Base-by-base conservation (phyloP, 2,888 invertebrate genomes). In the Tigriopus californicus region DNA sequence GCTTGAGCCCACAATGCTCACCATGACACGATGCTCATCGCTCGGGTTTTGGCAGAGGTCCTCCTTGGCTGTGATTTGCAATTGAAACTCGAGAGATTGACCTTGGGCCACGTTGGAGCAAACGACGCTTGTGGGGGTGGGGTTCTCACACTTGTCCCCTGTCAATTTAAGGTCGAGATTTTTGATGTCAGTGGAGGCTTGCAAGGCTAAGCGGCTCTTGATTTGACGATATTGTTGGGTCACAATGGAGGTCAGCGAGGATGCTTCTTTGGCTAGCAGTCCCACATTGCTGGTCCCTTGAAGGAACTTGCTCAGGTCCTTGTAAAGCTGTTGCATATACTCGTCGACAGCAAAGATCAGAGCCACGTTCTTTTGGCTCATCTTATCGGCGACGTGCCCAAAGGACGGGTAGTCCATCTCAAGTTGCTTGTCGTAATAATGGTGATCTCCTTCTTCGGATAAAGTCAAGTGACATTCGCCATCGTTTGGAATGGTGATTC, bases 321-420 rank as follows among this genome's bases (percentile, higher is more conserved):
- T 41, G n/a, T 54, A 54, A n/a, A 33, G 22, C 11, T 40, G n/a
- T 6, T 40, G n/a, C 54, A 54, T 54, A 41, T 40, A 54, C 15
- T 41, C 40, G 18, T 54, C 41, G 10, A 54, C 41, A 15, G 41
- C 40, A 22, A 54, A 54, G n/a, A 54, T 41, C 1, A 54, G 40
- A 10, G 41, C 15, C 22, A 41, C 18, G 10, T 54, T 41, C n/a
- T 33, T 54, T 22, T 54, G n/a, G 13, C 22, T n/a, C 15, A 54
- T 24, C 4, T 41, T 18, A 15, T 54, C 6, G 1, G 41, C 15
- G 18, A 54, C 18, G 15, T 54, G 54, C 6, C 54, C 54, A 33
- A 54, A 54, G 54, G 54, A 54, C 15, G 54, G 54, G 18, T 54
- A 54, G 5, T 54, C 54, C 25, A 40, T 18, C 13, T n/a, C n/a